A percentile compares a stretch with the other conserved stretches of the same genome.
Conservation (phyloP, 2,888 invertebrate genomes). For the Byasa hedistus region DNA sequence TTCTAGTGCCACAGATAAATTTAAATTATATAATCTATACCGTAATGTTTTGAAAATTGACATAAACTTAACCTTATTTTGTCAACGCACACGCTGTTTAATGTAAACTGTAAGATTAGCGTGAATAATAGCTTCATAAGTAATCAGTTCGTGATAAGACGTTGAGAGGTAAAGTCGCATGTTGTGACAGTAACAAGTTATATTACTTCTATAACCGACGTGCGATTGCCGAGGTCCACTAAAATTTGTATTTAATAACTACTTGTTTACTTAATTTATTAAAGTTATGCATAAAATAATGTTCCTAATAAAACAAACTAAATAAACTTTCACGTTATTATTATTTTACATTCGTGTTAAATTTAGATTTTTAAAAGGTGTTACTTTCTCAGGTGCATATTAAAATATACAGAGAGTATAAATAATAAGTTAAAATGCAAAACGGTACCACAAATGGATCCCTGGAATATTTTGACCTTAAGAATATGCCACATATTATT, state of each 20-base stretch:
- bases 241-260: not conserved
- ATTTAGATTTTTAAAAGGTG: not conserved
- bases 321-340: not conserved
- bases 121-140: conserved; percentile 26
- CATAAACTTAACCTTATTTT: conserved; percentile 30
- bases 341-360: not conserved
- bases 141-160: conserved; percentile 30
- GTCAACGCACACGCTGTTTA: conserved; percentile 19
- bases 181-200: conserved; percentile 17
- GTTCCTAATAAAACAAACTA: not conserved
- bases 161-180: conserved; percentile 20
- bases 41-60: conserved; percentile 21
- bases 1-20: not conserved
- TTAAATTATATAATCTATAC: conserved; percentile 8
- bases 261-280: not conserved
- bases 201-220: conserved; percentile 16
- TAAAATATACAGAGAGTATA: not conserved
- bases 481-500: conserved; percentile 62
- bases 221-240: conserved; percentile 14
- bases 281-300: not conserved
- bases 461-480: conserved; percentile 60
- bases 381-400: not conserved
- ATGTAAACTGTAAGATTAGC: conserved; percentile 24
- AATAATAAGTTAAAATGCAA: conserved; percentile 39
- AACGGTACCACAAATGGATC: conserved; percentile 47